Evolutionary conservation across 1,140 invertebrate genomes (phyloP).

Genomic region (Drosophila ananassae): DNA sequence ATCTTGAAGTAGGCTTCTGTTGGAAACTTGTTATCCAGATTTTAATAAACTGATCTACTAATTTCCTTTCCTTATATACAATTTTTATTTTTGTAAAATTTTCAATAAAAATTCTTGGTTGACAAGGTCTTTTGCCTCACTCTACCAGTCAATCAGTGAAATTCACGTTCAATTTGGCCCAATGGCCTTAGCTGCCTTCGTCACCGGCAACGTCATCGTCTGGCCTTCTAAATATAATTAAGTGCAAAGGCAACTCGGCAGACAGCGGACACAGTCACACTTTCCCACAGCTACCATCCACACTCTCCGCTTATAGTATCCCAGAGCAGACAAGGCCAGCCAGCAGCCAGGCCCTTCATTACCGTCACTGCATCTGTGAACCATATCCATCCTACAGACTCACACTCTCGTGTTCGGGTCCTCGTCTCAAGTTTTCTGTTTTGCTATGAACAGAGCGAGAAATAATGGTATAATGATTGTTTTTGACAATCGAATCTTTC

Average conservation of each 20-base stretch:
- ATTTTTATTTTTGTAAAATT: background rate
- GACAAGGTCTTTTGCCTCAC: conserved; percentile 14
- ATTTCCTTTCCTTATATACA: too few relatives aligned
- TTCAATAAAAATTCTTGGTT: too few relatives aligned
- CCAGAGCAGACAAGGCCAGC: conserved; percentile 23
- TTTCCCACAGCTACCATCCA: background rate
- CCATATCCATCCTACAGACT: background rate
- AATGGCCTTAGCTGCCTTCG: conserved; percentile 35
- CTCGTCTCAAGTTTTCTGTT: conserved; percentile 38
- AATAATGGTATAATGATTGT: background rate
- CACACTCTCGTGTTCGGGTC: background rate
- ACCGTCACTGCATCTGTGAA: conserved; percentile 25
- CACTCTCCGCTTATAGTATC: too few relatives aligned
- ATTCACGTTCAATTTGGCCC: conserved; percentile 73
- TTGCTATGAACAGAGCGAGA: background rate
- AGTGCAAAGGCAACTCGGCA: conserved; percentile 56
- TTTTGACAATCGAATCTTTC: too few relatives aligned
- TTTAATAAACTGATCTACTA: too few relatives aligned
- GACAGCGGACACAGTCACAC: conserved; percentile 23
- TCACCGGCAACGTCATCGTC: conserved; percentile 29
- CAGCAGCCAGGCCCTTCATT: conserved; percentile 39
- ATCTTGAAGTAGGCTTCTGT: too few relatives aligned
- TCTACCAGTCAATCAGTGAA: conserved; percentile 50
- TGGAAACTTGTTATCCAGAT: too few relatives aligned
- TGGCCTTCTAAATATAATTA: conserved; percentile 72